Base-by-base conservation (phyloP, 92 coral and sea anemone species). In the Phenganax stokvisi region DNA sequence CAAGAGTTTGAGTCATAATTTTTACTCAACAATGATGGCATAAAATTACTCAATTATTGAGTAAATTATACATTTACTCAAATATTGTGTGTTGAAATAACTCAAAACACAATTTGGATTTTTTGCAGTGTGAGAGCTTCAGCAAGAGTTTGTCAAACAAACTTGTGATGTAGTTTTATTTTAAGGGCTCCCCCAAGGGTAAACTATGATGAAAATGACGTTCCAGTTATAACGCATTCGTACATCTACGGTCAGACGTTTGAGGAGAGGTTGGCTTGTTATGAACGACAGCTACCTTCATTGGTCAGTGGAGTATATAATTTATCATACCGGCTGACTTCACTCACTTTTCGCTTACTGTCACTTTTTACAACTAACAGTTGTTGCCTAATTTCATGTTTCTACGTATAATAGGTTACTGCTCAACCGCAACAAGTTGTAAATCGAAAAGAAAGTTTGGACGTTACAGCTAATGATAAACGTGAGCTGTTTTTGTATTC, bases 241-340 rank as follows among this genome's bases (percentile, higher is more conserved):
- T 85, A 83, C 30, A 85, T 74, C 68, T 86, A 90, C 74, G 94
- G 90, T 25, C 88, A 83, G 17, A 87, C 87, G 31, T 81, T 90
- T 12, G 67, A 91, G 8, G 88, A 70, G 29, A 85, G 97, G 65
- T 84, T 94, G 72, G 60, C 84, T 16, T 92, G 92, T 84, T 94
- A 94, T 79, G 98, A 94, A 67, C 91, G 97, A 54, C 92, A 92
- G 72, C 85, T 94, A 4, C 97, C 92, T 59, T 85, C 90, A 51
- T 90, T 96, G 97, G 98, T 94, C 25, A 71, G 96, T 57, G 52
- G 25, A 75, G 10, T 15, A 31, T 57, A 51, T 57, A 51, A 4
- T 75, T n/a, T 30, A 56, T 28, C 58, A 8, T 54, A 1, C 6
- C 8, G 30, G 25, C 47, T 44, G 3, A 59, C 30, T 25, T 10